A percentile compares a stretch with the other conserved stretches of the same genome.
These are phyloP conservation scores for Paraplagusia blochii DNA, from an alignment of 2,113 vertebrate genomes.

Conservation along the genomic window DNA sequence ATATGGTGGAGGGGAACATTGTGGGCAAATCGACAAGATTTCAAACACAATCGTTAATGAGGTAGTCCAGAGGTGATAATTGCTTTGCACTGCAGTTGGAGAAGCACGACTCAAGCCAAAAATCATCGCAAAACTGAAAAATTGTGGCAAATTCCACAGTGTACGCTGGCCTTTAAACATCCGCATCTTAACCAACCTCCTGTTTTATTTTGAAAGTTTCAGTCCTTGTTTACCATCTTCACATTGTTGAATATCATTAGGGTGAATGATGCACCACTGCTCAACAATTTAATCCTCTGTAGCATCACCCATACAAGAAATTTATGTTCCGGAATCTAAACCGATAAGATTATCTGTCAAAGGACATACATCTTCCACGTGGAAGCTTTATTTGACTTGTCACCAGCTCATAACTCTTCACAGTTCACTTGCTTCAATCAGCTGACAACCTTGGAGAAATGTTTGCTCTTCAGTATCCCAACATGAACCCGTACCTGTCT, in stretches of 20 bases:
- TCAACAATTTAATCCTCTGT: conserved; percentile 24
- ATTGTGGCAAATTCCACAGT: no score
- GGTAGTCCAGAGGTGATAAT: no score
- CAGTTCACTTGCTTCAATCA: conserved; percentile 19
- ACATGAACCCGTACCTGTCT: conserved; percentile 27
- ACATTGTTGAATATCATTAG: conserved; percentile 10
- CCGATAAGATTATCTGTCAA: conserved; percentile 40
- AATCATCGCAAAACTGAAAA: no score
- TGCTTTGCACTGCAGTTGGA: no score
- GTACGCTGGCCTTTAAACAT: no score
- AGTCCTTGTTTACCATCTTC: neutral
- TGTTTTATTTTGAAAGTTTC: no score
- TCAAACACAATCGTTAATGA: no score
- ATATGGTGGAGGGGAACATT: no score
- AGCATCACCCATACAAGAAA: conserved; percentile 20
- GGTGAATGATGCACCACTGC: conserved; percentile 17
- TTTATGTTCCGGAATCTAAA: conserved; percentile 7
- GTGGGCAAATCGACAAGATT: no score
- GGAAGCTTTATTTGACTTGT: conserved; percentile 36
- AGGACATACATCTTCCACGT: conserved; percentile 8
- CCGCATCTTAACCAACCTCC: no score
- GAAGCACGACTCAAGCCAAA: no score
- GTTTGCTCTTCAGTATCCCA: conserved; percentile 24
- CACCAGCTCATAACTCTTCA: conserved; percentile 22
- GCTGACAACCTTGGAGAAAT: conserved; percentile 18